phyloP scores from a whole-genome alignment of 1,140 invertebrate genomes.

The Drosophila punjabiensis region DNA sequence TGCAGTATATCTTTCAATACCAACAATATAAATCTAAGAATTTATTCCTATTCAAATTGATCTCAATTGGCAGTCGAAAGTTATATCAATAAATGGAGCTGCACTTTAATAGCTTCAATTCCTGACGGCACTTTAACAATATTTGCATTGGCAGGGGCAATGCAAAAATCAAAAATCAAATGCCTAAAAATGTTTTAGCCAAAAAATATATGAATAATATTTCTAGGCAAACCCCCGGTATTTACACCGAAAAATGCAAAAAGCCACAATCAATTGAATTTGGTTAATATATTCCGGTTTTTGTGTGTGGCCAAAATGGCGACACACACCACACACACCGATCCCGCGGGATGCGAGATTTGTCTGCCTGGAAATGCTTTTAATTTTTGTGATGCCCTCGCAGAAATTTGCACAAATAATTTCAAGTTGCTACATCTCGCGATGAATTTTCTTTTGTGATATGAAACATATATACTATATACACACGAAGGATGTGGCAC shows the following conservation, averaged over 20 bases:
- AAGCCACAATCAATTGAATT: conserved; percentile 26
- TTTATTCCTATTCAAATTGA: not conserved
- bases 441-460: conserved; percentile 60
- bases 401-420: conserved; percentile 53
- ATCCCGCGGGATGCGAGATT: conserved; percentile 8
- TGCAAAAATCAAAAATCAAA: conserved; percentile 5
- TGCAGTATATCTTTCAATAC: no score
- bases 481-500: conserved; percentile 16
- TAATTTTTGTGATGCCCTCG: conserved; percentile 19
- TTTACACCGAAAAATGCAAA: conserved; percentile 3
- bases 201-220: conserved; percentile 4
- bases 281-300: conserved; percentile 26
- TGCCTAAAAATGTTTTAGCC: not conserved
- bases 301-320: conserved; percentile 24
- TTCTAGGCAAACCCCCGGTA: no score
- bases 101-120: not conserved
- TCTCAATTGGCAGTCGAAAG: not conserved
- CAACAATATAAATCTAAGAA: not conserved
- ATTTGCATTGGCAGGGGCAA: not conserved
- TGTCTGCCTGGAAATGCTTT: conserved; percentile 33
- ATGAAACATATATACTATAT: conserved; percentile 14
- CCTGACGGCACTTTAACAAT: not conserved
- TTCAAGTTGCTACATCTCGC: conserved; percentile 66
- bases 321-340: conserved; percentile 9
- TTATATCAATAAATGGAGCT: not conserved